Evolutionary conservation across 2,888 invertebrate species (phyloP).

Genomic region (Metalampra italica): DNA sequence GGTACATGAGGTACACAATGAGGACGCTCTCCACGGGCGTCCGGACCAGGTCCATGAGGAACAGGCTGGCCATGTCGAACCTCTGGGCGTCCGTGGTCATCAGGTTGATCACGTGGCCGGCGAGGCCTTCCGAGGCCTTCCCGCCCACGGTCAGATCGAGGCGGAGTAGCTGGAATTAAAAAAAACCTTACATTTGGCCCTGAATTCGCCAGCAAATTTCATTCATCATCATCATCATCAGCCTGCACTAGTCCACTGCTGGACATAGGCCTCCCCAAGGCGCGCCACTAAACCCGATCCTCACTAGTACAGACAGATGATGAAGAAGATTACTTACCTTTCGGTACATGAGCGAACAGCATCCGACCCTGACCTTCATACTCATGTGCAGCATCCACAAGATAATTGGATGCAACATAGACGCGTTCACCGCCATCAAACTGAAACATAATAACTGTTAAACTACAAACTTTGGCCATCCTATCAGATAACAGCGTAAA

Average conservation of each 20-base stretch:
- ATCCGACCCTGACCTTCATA: slow-evolving; percentile 83
- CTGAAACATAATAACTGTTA: slow-evolving; percentile 28
- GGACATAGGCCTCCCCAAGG: too few species aligned
- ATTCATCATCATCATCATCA: too few species aligned
- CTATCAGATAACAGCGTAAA: too few species aligned
- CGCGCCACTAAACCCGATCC: too few species aligned
- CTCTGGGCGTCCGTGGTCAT: slow-evolving; percentile 92
- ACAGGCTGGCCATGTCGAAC: slow-evolving; percentile 89
- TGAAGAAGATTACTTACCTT: slow-evolving; percentile 79
- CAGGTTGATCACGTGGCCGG: slow-evolving; percentile 84
- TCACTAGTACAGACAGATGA: too few species aligned
- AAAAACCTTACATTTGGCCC: neutral
- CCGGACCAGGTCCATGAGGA: slow-evolving; percentile 89
- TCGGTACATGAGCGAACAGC: slow-evolving; percentile 84
- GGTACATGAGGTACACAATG: slow-evolving; percentile 86
- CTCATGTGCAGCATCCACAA: slow-evolving; percentile 82
- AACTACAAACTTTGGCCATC: too few species aligned
- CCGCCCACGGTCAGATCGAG: slow-evolving; percentile 82
- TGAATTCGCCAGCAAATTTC: too few species aligned
- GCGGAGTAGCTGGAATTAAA: slow-evolving; percentile 81
- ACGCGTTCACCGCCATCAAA: slow-evolving; percentile 56
- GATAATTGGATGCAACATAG: slow-evolving; percentile 79
- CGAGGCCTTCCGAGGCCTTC: slow-evolving; percentile 80
- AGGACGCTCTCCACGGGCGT: slow-evolving; percentile 88
- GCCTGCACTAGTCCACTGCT: too few species aligned